Evolutionary conservation across 2,888 invertebrate genomes (phyloP).

Genomic region (Melanostoma scalare): DNA sequence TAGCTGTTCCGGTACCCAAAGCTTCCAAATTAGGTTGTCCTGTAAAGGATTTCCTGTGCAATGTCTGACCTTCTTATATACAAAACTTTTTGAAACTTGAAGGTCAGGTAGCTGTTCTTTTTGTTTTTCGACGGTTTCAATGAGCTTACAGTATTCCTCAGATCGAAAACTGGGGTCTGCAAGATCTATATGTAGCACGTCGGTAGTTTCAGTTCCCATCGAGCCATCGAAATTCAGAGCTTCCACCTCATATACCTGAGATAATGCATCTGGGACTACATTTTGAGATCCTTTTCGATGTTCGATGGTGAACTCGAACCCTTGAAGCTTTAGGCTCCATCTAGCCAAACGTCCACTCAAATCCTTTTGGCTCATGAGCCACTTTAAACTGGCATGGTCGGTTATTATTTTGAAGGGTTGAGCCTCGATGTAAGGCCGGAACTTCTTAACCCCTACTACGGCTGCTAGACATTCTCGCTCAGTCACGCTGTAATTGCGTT

Average conservation of each 20-base stretch:
- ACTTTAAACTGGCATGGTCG: slow-evolving; percentile 3
- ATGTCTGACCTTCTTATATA: too few species aligned
- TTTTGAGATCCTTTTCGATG: slow-evolving; percentile 3
- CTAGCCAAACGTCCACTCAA: slow-evolving; percentile 14
- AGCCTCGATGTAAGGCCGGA: slow-evolving; percentile 5
- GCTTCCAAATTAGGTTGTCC: too few species aligned
- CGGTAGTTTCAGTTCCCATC: too few species aligned
- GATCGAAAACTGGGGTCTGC: too few species aligned
- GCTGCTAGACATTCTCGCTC: slow-evolving; percentile 30
- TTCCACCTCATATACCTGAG: neutral
- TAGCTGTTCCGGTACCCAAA: too few species aligned
- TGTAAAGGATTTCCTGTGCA: too few species aligned
- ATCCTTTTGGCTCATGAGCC: slow-evolving; percentile 5
- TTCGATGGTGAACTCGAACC: neutral
- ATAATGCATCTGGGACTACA: neutral
- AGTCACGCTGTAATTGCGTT: slow-evolving; percentile 23
- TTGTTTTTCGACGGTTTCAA: too few species aligned
- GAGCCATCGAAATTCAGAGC: too few species aligned
- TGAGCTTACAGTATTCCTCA: too few species aligned
- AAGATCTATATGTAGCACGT: too few species aligned
- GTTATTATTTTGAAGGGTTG: neutral
- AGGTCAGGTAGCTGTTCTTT: too few species aligned
- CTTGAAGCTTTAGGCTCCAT: slow-evolving; percentile 2
- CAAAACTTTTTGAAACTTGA: too few species aligned
- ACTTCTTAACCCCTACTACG: neutral